phyloP scores from a whole-genome alignment of 2,797 vertebrate genomes.

The Sebastolobus alascanus region DNA sequence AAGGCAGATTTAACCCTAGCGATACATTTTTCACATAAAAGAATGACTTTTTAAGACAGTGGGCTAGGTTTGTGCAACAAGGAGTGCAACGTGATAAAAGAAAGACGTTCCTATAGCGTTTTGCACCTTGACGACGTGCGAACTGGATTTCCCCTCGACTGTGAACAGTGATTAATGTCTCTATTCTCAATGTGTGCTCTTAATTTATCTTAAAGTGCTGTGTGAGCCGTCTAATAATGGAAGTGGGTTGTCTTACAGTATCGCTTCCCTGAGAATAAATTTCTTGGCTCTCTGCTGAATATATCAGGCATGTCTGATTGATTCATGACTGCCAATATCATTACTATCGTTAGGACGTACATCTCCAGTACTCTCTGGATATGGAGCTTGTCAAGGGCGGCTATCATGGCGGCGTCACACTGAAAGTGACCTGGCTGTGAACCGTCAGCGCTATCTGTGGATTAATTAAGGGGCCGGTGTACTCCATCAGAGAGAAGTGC shows the following conservation, averaged over 20 bases:
- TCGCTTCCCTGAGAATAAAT: slow-evolving; percentile 42
- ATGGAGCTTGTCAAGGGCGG: slow-evolving; percentile 65
- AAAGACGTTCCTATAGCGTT: slow-evolving; percentile 16
- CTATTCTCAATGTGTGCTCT: slow-evolving; percentile 31
- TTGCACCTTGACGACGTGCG: slow-evolving; percentile 11
- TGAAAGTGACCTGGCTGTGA: slow-evolving; percentile 69
- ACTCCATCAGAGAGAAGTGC: slow-evolving; percentile 15
- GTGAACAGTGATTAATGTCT: slow-evolving; percentile 48
- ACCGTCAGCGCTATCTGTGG: slow-evolving; percentile 68
- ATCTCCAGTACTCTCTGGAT: slow-evolving; percentile 53
- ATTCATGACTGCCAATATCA: slow-evolving; percentile 70
- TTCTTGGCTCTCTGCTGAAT: slow-evolving; percentile 45
- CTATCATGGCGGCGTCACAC: slow-evolving; percentile 54
- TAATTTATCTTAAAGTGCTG: slow-evolving; percentile 51
- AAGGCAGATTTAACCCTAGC: slow-evolving; percentile 52
- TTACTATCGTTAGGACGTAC: slow-evolving; percentile 55
- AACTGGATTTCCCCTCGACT: slow-evolving; percentile 26
- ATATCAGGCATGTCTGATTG: slow-evolving; percentile 64
- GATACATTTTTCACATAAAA: slow-evolving; percentile 38
- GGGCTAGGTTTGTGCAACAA: slow-evolving; percentile 23
- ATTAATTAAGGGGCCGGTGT: slow-evolving; percentile 59
- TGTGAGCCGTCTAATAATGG: slow-evolving; percentile 45
- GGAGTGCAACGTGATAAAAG: not conserved
- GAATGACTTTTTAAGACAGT: slow-evolving; percentile 4
- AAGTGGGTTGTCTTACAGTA: slow-evolving; percentile 48